Evolutionary conservation across 2,888 invertebrate genomes (phyloP).

Genomic region (Dolichopus griseipennis): DNA sequence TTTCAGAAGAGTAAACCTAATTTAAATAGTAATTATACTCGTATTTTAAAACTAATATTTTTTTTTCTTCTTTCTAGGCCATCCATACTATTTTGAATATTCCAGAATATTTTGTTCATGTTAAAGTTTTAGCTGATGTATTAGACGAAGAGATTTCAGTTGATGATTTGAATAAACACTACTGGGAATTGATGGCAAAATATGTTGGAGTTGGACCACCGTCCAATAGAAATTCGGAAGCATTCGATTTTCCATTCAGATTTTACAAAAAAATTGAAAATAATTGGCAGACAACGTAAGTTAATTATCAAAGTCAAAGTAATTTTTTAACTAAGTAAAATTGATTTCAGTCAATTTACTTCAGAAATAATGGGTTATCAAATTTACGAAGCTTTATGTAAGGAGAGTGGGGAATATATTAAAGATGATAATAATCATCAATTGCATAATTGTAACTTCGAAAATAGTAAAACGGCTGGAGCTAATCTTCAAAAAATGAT

Average conservation of each 20-base stretch:
- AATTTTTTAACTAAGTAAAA: too few relatives aligned
- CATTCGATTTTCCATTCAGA: slow-evolving; percentile 64
- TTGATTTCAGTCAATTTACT: too few relatives aligned
- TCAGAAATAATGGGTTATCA: too few relatives aligned
- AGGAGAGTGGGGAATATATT: too few relatives aligned
- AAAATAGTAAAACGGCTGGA: too few relatives aligned
- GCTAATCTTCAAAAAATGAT: too few relatives aligned
- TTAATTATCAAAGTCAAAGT: too few relatives aligned
- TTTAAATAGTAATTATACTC: too few relatives aligned
- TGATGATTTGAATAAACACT: slow-evolving; percentile 52
- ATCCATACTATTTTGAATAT: slow-evolving; percentile 59
- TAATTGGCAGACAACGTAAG: slow-evolving; percentile 29
- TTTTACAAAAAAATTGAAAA: slow-evolving; percentile 46
- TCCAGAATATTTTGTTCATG: slow-evolving; percentile 58
- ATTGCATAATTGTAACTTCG: too few relatives aligned
- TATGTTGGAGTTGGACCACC: slow-evolving; percentile 57
- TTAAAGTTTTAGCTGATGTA: slow-evolving; percentile 58
- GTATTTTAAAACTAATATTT: background rate
- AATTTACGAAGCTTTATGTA: too few relatives aligned
- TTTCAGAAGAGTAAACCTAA: slow-evolving; percentile 19
- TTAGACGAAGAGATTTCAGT: slow-evolving; percentile 46
- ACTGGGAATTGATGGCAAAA: slow-evolving; percentile 51
- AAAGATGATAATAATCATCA: too few relatives aligned
- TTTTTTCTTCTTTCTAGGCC: slow-evolving; percentile 41
- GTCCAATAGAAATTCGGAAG: slow-evolving; percentile 48